Evolutionary conservation across 2,888 invertebrate genomes (phyloP).

Genomic region (Schizotus pectinicornis): DNA sequence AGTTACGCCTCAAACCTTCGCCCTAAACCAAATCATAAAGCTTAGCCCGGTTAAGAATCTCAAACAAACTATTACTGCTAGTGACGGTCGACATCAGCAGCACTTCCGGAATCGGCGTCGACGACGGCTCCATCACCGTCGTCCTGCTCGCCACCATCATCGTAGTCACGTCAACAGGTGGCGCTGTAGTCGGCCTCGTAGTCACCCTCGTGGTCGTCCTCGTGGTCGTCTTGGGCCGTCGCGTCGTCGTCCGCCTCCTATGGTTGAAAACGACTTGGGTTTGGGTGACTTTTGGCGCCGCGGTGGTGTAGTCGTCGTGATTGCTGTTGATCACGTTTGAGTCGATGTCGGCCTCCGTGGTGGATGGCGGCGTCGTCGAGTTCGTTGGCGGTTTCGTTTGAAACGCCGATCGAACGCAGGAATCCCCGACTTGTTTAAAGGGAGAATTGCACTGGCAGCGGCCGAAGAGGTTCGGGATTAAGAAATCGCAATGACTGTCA

Average conservation of each 20-base stretch:
- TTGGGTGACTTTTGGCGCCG: conserved; percentile 17
- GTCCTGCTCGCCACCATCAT: conserved; percentile 49
- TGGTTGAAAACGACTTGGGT: too few species aligned
- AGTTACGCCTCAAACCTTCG: too few species aligned
- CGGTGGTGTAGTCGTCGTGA: conserved; percentile 21
- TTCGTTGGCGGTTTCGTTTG: conserved; percentile 45
- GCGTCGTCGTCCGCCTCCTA: not conserved
- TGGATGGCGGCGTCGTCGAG: conserved; percentile 40
- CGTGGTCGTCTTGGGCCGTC: conserved; percentile 1
- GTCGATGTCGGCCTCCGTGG: conserved; percentile 37
- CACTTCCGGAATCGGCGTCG: conserved; percentile 48
- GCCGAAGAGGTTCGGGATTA: conserved; percentile 88
- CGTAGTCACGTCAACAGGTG: conserved; percentile 13
- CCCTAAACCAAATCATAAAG: conserved; percentile 27
- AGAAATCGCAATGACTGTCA: conserved; percentile 86
- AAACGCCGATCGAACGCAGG: conserved; percentile 64
- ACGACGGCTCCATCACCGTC: conserved; percentile 61
- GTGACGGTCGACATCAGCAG: conserved; percentile 2
- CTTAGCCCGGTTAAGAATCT: conserved; percentile 27
- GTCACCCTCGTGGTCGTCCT: not conserved
- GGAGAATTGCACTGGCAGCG: conserved; percentile 81
- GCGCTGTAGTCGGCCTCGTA: conserved; percentile 3
- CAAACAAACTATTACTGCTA: conserved; percentile 43
- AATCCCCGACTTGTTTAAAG: conserved; percentile 69
- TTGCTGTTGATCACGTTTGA: conserved; percentile 42